phyloP scores from a whole-genome alignment of 2,797 vertebrate genomes.

The Podarcis lilfordi region DNA sequence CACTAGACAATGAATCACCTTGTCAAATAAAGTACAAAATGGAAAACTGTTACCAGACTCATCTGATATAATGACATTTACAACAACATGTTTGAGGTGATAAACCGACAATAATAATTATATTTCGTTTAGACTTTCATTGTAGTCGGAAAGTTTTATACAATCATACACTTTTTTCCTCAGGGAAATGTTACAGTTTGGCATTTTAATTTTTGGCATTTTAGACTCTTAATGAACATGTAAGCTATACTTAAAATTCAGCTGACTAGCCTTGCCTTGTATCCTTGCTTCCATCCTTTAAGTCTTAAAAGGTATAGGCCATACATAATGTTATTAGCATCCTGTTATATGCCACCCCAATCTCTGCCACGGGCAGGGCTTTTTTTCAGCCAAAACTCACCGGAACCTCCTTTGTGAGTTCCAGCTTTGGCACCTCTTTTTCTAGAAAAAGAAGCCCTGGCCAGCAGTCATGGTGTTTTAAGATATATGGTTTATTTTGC shows the following conservation, averaged over 20 bases:
- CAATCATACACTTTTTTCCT: constrained; percentile 66
- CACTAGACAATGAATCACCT: constrained; percentile 78
- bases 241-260: constrained; percentile 60
- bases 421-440: too few species aligned
- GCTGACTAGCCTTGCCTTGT: constrained; percentile 3
- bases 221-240: constrained; percentile 63
- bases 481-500: too few species aligned
- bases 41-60: constrained; percentile 79
- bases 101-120: constrained; percentile 79
- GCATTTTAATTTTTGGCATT: constrained; percentile 70
- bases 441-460: too few species aligned
- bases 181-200: constrained; percentile 60
- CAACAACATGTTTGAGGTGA: constrained; percentile 78
- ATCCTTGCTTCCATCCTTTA: background rate
- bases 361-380: too few species aligned
- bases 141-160: constrained; percentile 74
- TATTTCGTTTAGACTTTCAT: constrained; percentile 76
- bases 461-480: too few species aligned
- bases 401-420: too few species aligned
- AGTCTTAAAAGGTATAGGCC: background rate
- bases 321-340: background rate
- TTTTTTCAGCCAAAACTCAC: too few species aligned
- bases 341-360: too few species aligned
- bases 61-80: constrained; percentile 78
- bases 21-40: constrained; percentile 79